phyloP scores from a whole-genome alignment of 1,140 invertebrate species.

The Calliphora vicina region DNA sequence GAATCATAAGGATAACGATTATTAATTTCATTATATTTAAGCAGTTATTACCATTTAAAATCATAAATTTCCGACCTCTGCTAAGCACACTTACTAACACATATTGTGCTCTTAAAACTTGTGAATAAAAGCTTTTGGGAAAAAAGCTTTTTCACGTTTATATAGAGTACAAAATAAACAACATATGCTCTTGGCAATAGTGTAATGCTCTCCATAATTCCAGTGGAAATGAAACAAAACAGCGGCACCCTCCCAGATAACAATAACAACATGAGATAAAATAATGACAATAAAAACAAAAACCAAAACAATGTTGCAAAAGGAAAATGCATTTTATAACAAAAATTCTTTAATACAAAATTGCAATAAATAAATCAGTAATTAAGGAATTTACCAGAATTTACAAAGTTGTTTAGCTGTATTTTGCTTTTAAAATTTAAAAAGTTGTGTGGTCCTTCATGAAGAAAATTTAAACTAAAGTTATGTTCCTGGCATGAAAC shows the following conservation, averaged over 20 bases:
- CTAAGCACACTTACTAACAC: not conserved
- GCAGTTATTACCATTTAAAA: too few relatives aligned
- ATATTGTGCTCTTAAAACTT: not conserved
- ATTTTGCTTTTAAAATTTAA: too few relatives aligned
- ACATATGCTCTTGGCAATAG: not conserved
- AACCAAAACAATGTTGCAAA: not conserved
- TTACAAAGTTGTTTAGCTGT: too few relatives aligned
- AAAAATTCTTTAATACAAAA: too few relatives aligned
- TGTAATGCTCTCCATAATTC: not conserved
- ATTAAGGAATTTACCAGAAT: too few relatives aligned
- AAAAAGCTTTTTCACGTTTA: not conserved
- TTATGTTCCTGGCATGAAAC: not conserved
- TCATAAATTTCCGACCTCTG: not conserved
- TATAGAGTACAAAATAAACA: not conserved
- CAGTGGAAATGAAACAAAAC: constrained; percentile 25
- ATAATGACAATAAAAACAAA: not conserved
- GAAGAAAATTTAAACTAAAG: not conserved
- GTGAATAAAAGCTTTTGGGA: not conserved
- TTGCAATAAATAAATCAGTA: too few relatives aligned
- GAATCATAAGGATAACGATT: too few relatives aligned
- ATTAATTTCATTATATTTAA: too few relatives aligned
- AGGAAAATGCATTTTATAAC: not conserved
- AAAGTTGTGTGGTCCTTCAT: not conserved
- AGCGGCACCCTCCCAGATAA: constrained; percentile 20
- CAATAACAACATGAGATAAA: not conserved